Evolutionary conservation across 2,113 vertebrate genomes (phyloP), one percentile per base, ranked within the genome.

Genomic region (Nycticryphes semicollaris): DNA sequence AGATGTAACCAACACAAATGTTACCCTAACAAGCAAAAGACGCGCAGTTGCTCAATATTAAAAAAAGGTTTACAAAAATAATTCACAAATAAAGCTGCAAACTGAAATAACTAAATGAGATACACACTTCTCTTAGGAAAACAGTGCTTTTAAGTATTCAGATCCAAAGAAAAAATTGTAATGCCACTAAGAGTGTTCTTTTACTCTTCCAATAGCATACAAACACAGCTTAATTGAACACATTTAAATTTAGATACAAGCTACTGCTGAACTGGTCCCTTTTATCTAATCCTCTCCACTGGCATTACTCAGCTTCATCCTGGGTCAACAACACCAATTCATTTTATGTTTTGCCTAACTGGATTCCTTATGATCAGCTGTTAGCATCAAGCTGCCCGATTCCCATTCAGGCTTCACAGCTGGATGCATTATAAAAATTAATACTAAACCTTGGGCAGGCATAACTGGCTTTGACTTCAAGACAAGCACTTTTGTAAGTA

Each of bases 381-480:
- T 83, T 53, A 84, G 35, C 59, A 69, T 64, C 45, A 92, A 91
- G 56, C 89, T 78, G 64, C 7, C 80, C 75, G 41, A 95, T 93
- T 95, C 94, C 89, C 83, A 97, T 75, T 95, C 56, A 93, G 62
- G 16, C 37, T 94, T 87, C 93, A 87, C 82, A 96, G 89, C 68
- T 96, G 78, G 63, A 95, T 85, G 80, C 41, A 94, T 45, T 80
- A 94, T 23, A 69, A 76, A 80, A 81, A 11, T 41, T 45, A 93
- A 69, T 57, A 92, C 91, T 75, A 92, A 88, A 80, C 78, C 66
- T 81, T 76, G 74, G 83, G 67, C 68, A 91, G 45, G 82, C 70
- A 68, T 60, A 88, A 95, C 57, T 75, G 57, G 24, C 67, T 94
- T 74, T 75, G 69, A 84, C 56, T 93, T 96, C 53, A 96, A 95